These are phyloP conservation scores for Acanthosepion esculentum DNA, from an alignment of 2,888 invertebrate species.

Conservation along the genomic window DNA sequence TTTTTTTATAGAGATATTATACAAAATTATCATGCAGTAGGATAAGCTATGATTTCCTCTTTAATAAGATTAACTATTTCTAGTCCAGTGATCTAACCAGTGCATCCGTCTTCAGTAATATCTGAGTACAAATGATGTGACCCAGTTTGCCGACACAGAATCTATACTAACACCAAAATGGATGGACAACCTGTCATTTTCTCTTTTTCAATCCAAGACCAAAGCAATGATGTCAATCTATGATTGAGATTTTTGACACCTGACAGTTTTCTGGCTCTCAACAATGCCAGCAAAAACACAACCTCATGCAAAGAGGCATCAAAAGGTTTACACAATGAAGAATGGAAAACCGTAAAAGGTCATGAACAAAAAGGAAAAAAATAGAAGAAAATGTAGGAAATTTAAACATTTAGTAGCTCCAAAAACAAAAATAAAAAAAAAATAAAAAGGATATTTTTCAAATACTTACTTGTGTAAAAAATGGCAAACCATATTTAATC, in stretches of 20 bases:
- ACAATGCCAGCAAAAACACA: background rate
- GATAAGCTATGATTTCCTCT: too few species aligned
- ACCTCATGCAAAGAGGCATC: background rate
- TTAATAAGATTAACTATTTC: too few species aligned
- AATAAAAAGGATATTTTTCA: background rate
- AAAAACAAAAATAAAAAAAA: too few species aligned
- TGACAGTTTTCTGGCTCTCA: background rate
- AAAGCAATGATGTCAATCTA: background rate
- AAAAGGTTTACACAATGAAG: background rate
- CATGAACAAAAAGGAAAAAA: too few species aligned
- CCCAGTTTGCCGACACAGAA: background rate
- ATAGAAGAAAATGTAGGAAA: too few species aligned
- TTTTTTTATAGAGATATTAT: too few species aligned
- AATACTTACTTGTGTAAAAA: background rate
- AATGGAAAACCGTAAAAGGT: background rate
- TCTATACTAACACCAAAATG: background rate
- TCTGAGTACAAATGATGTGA: background rate
- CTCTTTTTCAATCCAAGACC: background rate
- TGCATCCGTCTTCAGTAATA: background rate
- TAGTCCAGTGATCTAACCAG: background rate
- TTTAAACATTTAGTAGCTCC: too few species aligned
- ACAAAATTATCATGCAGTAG: too few species aligned
- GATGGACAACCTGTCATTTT: background rate
- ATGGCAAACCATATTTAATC: background rate
- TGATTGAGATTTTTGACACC: conserved; percentile 9